Conservation (phyloP, 2,888 invertebrate genomes). For the Andrena minutula region DNA sequence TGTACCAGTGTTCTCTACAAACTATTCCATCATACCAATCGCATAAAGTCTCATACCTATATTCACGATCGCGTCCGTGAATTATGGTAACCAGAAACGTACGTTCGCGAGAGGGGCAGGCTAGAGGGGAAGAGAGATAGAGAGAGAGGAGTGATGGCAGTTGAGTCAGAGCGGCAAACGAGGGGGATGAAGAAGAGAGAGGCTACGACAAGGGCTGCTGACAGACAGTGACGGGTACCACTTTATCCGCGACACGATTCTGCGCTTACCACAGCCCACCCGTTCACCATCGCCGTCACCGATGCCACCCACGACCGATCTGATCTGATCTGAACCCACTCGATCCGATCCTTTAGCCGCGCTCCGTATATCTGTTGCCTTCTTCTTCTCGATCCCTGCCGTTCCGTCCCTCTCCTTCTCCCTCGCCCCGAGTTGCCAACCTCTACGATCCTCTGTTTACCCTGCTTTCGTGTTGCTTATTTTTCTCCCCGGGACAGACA, state of each 20-base stretch:
- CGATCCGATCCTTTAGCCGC: slow-evolving; percentile 70
- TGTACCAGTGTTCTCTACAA: not conserved
- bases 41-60: slow-evolving; percentile 17
- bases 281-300: slow-evolving; percentile 77
- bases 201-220: slow-evolving; percentile 75
- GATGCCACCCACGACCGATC: slow-evolving; percentile 76
- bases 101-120: not conserved
- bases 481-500: slow-evolving; percentile 49
- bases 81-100: slow-evolving; percentile 24
- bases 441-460: slow-evolving; percentile 43
- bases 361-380: slow-evolving; percentile 52
- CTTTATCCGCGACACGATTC: slow-evolving; percentile 84
- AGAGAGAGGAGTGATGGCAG: slow-evolving; percentile 35
- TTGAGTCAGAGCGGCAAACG: slow-evolving; percentile 46
- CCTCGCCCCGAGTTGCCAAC: slow-evolving; percentile 3
- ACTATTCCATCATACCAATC: slow-evolving; percentile 17
- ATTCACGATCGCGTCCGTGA: slow-evolving; percentile 8
- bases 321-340: slow-evolving; percentile 77
- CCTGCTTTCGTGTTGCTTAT: slow-evolving; percentile 56
- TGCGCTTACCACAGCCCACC: slow-evolving; percentile 83
- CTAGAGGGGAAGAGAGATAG: slow-evolving; percentile 11
- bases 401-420: slow-evolving; percentile 17
- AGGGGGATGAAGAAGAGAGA: slow-evolving; percentile 72
- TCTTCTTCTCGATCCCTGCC: slow-evolving; percentile 56
- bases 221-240: slow-evolving; percentile 83